These are phyloP conservation scores for Sphaeramia orbicularis DNA, from an alignment of 2,797 vertebrate species.

Conservation along the genomic window DNA sequence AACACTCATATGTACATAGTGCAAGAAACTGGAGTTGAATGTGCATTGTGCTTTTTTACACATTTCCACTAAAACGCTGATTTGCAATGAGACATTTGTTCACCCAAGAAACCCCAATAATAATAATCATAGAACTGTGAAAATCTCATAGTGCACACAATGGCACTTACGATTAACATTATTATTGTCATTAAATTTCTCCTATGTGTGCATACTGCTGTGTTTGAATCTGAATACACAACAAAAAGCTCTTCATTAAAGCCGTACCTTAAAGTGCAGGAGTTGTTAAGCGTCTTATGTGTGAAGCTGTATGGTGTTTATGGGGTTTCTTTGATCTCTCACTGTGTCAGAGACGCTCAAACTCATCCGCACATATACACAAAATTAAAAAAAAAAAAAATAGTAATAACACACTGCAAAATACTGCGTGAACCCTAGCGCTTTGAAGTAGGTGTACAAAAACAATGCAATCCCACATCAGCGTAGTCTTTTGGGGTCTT, in stretches of 20 bases:
- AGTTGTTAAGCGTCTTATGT: slow-evolving; percentile 64
- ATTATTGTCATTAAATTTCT: slow-evolving; percentile 2
- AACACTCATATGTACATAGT: too few species aligned
- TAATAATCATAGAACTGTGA: too few species aligned
- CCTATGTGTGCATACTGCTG: slow-evolving; percentile 1
- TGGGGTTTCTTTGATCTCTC: slow-evolving; percentile 69
- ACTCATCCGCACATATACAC: slow-evolving; percentile 1
- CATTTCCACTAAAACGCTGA: too few species aligned
- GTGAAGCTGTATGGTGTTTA: slow-evolving; percentile 62
- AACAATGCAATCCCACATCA: slow-evolving; percentile 54
- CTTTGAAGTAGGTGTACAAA: slow-evolving; percentile 63
- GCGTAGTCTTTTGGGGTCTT: slow-evolving; percentile 32
- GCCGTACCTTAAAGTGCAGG: slow-evolving; percentile 41
- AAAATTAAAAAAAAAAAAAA: slow-evolving; percentile 10
- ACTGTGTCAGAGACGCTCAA: slow-evolving; percentile 35
- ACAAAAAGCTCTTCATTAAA: slow-evolving; percentile 25
- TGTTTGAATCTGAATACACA: slow-evolving; percentile 44
- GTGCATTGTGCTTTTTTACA: too few species aligned
- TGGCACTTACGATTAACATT: neutral
- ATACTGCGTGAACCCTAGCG: slow-evolving; percentile 32
- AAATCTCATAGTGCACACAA: too few species aligned
- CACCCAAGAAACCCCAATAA: too few species aligned
- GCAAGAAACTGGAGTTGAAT: too few species aligned
- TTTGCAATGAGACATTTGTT: too few species aligned
- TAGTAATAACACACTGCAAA: slow-evolving; percentile 36